Evolutionary conservation across 2,797 vertebrate species (phyloP).

Genomic region (Meriones psammophilus): DNA sequence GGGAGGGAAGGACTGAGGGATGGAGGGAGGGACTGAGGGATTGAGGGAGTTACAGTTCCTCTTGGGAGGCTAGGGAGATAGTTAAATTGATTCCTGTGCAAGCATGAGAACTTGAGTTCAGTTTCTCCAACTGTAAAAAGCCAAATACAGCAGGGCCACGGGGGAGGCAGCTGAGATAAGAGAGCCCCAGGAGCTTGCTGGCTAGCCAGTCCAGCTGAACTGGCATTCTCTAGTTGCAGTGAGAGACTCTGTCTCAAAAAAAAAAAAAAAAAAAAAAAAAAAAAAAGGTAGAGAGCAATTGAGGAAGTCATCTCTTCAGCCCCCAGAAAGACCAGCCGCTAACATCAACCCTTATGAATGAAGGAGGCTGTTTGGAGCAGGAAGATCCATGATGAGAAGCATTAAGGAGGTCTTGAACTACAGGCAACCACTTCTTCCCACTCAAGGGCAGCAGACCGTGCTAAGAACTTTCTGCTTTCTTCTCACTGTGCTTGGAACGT

Average conservation of each 20-base stretch:
- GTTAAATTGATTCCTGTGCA: background rate
- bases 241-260: background rate
- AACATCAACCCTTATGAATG: conserved; percentile 50
- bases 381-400: conserved; percentile 68
- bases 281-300: background rate
- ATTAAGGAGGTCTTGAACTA: conserved; percentile 54
- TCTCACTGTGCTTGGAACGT: background rate
- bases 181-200: background rate
- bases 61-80: too few relatives aligned
- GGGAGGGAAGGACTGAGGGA: too few relatives aligned
- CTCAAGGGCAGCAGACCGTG: background rate
- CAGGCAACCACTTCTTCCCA: conserved; percentile 46
- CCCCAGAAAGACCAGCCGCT: conserved; percentile 54
- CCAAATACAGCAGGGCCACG: too few relatives aligned
- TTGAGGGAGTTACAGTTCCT: background rate
- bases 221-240: background rate
- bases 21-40: too few relatives aligned
- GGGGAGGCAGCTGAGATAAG: background rate
- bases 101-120: background rate
- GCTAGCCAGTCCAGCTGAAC: background rate
- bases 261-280: background rate
- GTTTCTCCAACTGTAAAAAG: background rate
- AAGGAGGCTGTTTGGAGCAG: conserved; percentile 67
- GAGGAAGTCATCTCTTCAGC: too few relatives aligned
- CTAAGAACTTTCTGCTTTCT: conserved; percentile 53